Percentiles rank a stretch among this genome's conserved stretches.
Conservation (phyloP, 2,888 invertebrate species). For the Mesoligia furuncula region DNA sequence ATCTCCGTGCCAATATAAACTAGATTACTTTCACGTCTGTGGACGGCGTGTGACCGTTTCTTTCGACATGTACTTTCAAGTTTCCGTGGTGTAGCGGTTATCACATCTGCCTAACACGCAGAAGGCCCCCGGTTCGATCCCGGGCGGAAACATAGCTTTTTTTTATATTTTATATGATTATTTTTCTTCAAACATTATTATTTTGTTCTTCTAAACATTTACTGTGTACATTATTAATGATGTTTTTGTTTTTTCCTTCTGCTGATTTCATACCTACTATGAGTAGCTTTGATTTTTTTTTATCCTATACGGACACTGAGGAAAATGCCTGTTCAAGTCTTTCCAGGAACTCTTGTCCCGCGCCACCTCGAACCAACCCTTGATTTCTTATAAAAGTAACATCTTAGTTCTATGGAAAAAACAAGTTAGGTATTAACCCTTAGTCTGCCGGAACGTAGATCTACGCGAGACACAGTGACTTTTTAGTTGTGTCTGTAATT, state of each 20-base stretch:
- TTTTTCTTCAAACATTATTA: neutral
- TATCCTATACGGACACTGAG: too few relatives aligned
- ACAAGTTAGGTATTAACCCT: too few relatives aligned
- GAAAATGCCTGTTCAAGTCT: neutral
- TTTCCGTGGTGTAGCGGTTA: constrained; percentile 97
- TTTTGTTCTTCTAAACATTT: too few relatives aligned
- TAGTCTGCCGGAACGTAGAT: too few relatives aligned
- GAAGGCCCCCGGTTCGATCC: constrained; percentile 97
- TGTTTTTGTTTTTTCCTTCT: neutral
- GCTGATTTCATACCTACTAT: neutral
- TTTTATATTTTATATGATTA: neutral
- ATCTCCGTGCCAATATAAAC: constrained; percentile 24
- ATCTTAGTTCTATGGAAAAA: too few relatives aligned
- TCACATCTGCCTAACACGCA: constrained; percentile 98
- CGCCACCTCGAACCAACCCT: too few relatives aligned
- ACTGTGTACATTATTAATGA: neutral
- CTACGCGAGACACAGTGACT: too few relatives aligned
- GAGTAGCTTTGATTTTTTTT: neutral
- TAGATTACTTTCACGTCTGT: constrained; percentile 43
- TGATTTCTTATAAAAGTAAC: too few relatives aligned
- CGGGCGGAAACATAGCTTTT: constrained; percentile 93
- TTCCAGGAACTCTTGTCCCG: neutral
- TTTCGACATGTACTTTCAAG: constrained; percentile 59
- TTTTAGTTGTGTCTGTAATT: too few relatives aligned
- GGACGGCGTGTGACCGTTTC: neutral